Percentiles rank a stretch among this genome's conserved stretches.
Conservation (phyloP, 2,797 vertebrate species). For the Oceanodroma leucorhoa region DNA sequence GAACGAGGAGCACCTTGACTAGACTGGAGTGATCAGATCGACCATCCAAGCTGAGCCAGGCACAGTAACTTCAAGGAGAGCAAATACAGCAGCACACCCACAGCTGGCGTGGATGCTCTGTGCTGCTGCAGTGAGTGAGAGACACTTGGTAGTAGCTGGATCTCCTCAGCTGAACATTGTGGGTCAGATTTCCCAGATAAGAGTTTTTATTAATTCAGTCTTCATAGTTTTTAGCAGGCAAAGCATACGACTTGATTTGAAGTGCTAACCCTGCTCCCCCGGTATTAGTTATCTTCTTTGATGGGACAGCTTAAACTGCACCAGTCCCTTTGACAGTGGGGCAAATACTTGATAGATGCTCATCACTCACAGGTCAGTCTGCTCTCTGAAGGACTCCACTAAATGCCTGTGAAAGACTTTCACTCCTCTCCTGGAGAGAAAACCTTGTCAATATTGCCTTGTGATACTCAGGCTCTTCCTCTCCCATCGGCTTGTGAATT, state of each 20-base stretch:
- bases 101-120: background rate
- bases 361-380: background rate
- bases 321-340: background rate
- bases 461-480: background rate
- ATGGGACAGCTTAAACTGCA: background rate
- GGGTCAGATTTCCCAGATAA: background rate
- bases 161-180: background rate
- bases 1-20: accelerated
- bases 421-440: background rate
- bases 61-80: background rate
- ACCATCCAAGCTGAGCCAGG: background rate
- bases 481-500: background rate
- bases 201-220: background rate
- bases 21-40: background rate
- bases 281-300: background rate
- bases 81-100: background rate
- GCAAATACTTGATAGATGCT: background rate
- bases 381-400: background rate
- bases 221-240: background rate
- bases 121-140: background rate
- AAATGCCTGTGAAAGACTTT: background rate
- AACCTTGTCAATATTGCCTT: background rate
- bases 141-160: background rate
- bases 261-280: background rate
- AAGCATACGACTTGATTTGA: background rate